Evolutionary conservation across 2,113 vertebrate genomes (phyloP), one percentile per base, ranked within the genome.

Genomic region (Lepus timidus): DNA sequence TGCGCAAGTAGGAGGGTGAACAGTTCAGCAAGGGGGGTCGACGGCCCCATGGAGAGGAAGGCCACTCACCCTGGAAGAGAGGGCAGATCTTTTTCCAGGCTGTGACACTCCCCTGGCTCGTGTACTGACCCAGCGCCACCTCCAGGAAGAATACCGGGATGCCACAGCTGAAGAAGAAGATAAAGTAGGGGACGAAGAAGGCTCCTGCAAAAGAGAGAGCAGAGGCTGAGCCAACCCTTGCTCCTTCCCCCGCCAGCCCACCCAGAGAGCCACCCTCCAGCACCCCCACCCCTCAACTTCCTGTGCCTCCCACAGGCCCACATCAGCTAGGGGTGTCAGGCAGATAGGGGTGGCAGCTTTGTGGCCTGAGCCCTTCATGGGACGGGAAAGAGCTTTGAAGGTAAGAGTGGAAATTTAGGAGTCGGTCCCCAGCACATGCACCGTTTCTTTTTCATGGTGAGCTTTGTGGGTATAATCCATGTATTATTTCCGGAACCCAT

Each of bases 1-100:
- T 6, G 19, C 5, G 10, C 5, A 23, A 78, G 4, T 0, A 51
- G 52, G 20, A n/a, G 17, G 22, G 80, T 49, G 73, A 64, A 20
- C 36, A 29, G 39, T 82, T 19, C 81, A 64, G 23, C 27, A 33
- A 88, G 83, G 31, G 11, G 58, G 27, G 85, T 9, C 39, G 6
- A 61, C 55, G 17, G 55, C 14, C 14, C 55, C 4, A 20, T 3
- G 14, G 6, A 3, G 19, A 23, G 80, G 51, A 49, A 11, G 20
- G 29, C 0, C 55, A 96, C 98, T 95, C 76, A 99, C 99, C 99
- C 98, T 99, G 98, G 81, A 99, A 99, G 97, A 99, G 98, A 88
- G 99, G 99, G 55, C 99, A 99, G 91, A 99, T 99, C 98, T 99
- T 99, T 97, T 98, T 98, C 99, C 99, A 99, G 95, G 99, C 99